Conservation (phyloP, 1,140 invertebrate species). For the Tetragnatha versicolor region DNA sequence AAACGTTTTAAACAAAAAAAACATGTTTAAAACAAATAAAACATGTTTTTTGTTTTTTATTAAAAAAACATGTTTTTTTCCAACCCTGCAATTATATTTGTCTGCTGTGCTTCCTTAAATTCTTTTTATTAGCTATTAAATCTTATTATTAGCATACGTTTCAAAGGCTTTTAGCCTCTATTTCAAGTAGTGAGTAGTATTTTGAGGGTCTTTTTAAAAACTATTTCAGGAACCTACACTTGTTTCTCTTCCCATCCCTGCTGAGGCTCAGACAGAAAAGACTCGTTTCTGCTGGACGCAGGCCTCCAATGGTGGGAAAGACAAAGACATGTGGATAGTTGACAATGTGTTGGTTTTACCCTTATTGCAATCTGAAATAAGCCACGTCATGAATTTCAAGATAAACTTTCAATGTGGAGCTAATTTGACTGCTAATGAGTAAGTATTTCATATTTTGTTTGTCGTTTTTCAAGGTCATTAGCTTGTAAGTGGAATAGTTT, state of each 20-base stretch:
- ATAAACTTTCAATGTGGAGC: slow-evolving; percentile 50
- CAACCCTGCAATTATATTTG: too few species aligned
- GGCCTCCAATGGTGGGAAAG: slow-evolving; percentile 60
- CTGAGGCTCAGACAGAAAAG: slow-evolving; percentile 52
- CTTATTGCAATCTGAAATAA: slow-evolving; percentile 55
- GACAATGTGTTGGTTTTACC: slow-evolving; percentile 62
- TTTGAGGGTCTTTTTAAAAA: too few species aligned
- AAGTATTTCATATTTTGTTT: too few species aligned
- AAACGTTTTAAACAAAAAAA: too few species aligned
- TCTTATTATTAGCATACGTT: too few species aligned
- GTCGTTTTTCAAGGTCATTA: too few species aligned
- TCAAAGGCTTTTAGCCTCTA: too few species aligned
- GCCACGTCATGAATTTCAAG: slow-evolving; percentile 62
- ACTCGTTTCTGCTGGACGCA: slow-evolving; percentile 63
- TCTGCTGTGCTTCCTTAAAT: not conserved
- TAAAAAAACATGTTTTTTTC: too few species aligned
- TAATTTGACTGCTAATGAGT: slow-evolving; percentile 47
- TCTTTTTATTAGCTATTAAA: too few species aligned
- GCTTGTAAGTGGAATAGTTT: too few species aligned
- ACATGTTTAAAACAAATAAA: too few species aligned
- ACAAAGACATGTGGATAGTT: slow-evolving; percentile 63
- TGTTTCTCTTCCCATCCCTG: slow-evolving; percentile 54
- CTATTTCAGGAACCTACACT: slow-evolving; percentile 52
- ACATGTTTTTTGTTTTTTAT: too few species aligned
- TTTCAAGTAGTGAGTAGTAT: not conserved